Conservation (phyloP, 30 jellyfish, hydroid and myxozoan species). For the Mastigias papua region DNA sequence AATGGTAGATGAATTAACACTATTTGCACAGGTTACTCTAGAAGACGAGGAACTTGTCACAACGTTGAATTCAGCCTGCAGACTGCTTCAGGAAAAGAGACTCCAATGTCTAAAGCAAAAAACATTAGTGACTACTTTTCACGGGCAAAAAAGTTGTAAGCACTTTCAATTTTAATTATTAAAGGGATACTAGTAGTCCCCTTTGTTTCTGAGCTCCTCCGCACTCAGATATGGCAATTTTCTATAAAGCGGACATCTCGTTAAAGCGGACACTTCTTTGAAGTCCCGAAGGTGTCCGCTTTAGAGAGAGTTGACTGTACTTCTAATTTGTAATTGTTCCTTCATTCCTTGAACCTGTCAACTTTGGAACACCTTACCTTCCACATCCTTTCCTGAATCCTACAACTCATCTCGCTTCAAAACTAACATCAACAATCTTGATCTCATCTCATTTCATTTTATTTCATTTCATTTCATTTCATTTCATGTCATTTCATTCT, state of each 20-base stretch:
- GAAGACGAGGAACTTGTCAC: constrained; percentile 11
- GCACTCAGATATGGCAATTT: constrained; percentile 13
- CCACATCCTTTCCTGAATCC: too few species aligned
- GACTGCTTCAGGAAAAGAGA: constrained; percentile 11
- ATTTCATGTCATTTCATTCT: too few species aligned
- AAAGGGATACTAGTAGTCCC: neutral
- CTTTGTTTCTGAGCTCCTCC: constrained; percentile 18
- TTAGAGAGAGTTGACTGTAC: too few species aligned
- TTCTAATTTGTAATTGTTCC: too few species aligned
- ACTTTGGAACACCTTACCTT: too few species aligned
- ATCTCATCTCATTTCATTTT: too few species aligned
- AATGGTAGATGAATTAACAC: constrained; percentile 10
- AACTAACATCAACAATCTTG: too few species aligned
- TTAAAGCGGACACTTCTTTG: neutral
- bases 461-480: too few species aligned
- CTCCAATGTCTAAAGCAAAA: constrained; percentile 2
- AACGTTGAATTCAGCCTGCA: neutral
- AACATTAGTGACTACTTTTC: constrained; percentile 17
- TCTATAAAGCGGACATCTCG: neutral
- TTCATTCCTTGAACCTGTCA: too few species aligned
- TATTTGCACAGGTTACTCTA: too few species aligned
- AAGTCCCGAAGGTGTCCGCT: too few species aligned
- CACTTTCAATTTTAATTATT: neutral
- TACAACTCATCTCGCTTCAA: too few species aligned
- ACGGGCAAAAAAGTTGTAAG: neutral